These are phyloP conservation scores for Spodoptera littoralis DNA, from an alignment of 2,888 invertebrate genomes.

Conservation along the genomic window DNA sequence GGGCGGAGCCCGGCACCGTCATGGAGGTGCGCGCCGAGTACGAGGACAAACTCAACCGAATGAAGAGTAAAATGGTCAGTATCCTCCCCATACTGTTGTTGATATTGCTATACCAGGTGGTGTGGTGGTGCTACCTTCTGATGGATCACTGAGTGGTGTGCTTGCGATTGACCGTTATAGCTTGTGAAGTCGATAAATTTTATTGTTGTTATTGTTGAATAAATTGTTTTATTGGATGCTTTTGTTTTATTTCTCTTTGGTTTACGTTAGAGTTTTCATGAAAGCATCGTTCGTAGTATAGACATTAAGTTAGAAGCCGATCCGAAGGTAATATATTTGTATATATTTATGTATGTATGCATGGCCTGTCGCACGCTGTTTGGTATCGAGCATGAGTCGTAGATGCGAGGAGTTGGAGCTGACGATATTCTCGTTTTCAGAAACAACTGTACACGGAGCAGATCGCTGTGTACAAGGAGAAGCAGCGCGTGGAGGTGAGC, in stretches of 20 bases:
- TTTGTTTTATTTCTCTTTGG: slow-evolving; percentile 78
- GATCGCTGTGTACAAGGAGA: slow-evolving; percentile 84
- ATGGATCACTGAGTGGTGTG: slow-evolving; percentile 76
- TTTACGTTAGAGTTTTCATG: slow-evolving; percentile 69
- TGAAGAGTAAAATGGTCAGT: slow-evolving; percentile 95
- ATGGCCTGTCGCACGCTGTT: slow-evolving; percentile 50
- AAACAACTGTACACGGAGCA: slow-evolving; percentile 90
- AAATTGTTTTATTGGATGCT: slow-evolving; percentile 75
- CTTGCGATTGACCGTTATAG: slow-evolving; percentile 60
- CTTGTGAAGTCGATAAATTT: slow-evolving; percentile 71
- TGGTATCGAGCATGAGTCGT: slow-evolving; percentile 35
- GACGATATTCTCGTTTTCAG: slow-evolving; percentile 73
- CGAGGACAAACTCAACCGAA: slow-evolving; percentile 92
- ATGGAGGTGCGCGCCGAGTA: slow-evolving; percentile 90
- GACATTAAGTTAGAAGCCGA: slow-evolving; percentile 31
- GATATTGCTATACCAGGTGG: slow-evolving; percentile 83
- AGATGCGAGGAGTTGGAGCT: background rate
- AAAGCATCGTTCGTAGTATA: slow-evolving; percentile 62
- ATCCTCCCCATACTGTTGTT: slow-evolving; percentile 82
- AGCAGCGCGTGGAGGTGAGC: slow-evolving; percentile 87
- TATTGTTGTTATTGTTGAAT: slow-evolving; percentile 70
- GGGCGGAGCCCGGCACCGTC: slow-evolving; percentile 74
- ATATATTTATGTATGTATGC: slow-evolving; percentile 61
- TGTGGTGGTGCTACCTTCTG: slow-evolving; percentile 85
- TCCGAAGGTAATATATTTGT: slow-evolving; percentile 76